Evolutionary conservation across 2,888 invertebrate genomes (phyloP).

Genomic region (Abrostola tripartita): DNA sequence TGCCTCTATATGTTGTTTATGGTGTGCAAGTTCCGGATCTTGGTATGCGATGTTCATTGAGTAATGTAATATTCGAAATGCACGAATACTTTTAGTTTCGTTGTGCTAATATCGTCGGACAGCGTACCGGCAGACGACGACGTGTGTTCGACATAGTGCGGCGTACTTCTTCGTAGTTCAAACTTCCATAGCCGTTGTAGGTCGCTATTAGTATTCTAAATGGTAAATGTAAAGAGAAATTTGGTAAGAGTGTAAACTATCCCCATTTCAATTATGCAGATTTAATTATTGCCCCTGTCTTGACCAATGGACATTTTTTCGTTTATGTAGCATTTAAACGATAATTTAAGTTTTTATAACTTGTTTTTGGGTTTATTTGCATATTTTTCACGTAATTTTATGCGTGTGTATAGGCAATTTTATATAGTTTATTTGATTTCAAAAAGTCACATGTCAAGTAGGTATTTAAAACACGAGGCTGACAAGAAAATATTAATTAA

Average conservation of each 20-base stretch:
- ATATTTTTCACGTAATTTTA: neutral
- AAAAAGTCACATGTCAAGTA: no score
- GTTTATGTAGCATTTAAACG: neutral
- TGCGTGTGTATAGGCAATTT: no score
- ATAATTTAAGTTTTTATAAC: neutral
- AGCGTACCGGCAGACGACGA: neutral
- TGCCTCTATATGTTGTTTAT: slow-evolving; percentile 62
- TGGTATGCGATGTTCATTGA: slow-evolving; percentile 39
- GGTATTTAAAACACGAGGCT: no score
- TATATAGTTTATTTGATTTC: no score
- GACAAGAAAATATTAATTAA: no score
- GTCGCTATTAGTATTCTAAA: slow-evolving; percentile 56
- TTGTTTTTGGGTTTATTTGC: neutral
- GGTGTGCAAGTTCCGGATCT: slow-evolving; percentile 57
- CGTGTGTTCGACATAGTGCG: neutral
- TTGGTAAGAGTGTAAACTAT: slow-evolving; percentile 42
- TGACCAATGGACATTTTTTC: neutral
- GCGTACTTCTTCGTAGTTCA: neutral
- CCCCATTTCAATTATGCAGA: slow-evolving; percentile 26
- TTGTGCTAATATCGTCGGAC: slow-evolving; percentile 7
- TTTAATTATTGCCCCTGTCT: slow-evolving; percentile 2
- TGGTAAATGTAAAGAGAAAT: slow-evolving; percentile 52
- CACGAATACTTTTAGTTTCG: slow-evolving; percentile 28
- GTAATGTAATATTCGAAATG: slow-evolving; percentile 32
- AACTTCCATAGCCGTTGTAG: slow-evolving; percentile 28